Conservation (phyloP, 2,113 vertebrate species). For the Girardinichthys multiradiatus region DNA sequence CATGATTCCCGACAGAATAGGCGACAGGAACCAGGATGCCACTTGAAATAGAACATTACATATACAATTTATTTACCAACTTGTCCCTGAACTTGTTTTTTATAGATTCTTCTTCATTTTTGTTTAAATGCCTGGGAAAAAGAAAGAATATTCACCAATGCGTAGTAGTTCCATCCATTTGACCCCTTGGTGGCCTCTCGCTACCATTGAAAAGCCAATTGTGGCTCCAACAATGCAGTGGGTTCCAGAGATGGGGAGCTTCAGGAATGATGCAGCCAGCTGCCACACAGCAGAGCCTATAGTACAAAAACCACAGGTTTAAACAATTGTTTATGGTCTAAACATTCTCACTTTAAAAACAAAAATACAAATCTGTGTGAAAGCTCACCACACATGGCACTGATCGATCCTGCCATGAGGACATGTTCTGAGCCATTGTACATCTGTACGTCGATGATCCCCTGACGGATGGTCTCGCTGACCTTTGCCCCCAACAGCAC, state of each 20-base stretch:
- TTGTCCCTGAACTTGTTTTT: neutral
- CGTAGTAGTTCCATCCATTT: constrained; percentile 92
- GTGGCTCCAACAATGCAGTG: constrained; percentile 97
- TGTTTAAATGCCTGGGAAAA: neutral
- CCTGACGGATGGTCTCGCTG: constrained; percentile 93
- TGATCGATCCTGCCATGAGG: constrained; percentile 87
- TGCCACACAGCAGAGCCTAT: constrained; percentile 97
- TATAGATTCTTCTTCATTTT: neutral
- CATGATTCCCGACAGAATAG: constrained; percentile 93
- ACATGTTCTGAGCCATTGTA: constrained; percentile 82
- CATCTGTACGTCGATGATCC: constrained; percentile 88
- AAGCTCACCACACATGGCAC: constrained; percentile 91
- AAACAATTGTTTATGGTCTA: neutral
- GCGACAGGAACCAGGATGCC: constrained; percentile 96
- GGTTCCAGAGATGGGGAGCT: constrained; percentile 96
- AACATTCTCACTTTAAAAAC: neutral
- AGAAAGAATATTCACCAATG: constrained; percentile 84
- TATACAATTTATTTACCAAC: neutral
- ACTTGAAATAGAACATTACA: constrained; percentile 77
- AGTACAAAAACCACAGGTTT: constrained; percentile 34
- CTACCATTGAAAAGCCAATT: constrained; percentile 93
- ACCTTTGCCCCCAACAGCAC: constrained; percentile 94
- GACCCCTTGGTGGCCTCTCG: constrained; percentile 87
- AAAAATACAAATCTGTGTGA: neutral
- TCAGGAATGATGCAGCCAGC: constrained; percentile 91